Conservation (phyloP, 1,140 invertebrate species). For the Diabrotica virgifera region DNA sequence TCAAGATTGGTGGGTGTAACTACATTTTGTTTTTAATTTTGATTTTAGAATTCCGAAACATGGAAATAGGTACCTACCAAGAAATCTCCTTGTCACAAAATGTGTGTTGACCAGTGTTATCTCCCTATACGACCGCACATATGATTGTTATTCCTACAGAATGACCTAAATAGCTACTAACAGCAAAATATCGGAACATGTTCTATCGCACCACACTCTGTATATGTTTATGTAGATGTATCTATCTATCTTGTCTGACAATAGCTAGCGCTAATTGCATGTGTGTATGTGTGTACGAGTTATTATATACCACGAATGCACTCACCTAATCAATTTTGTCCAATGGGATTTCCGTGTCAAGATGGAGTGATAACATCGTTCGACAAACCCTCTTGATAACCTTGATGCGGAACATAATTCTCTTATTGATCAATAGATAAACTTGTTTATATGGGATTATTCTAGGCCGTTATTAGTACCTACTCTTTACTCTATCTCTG, state of each 20-base stretch:
- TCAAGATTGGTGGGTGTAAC: too few species aligned
- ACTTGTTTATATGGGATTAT: not conserved
- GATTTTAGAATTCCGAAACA: too few species aligned
- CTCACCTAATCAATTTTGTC: constrained; percentile 2
- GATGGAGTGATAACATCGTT: not conserved
- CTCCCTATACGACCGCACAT: too few species aligned
- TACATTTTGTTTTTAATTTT: too few species aligned
- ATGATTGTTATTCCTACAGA: too few species aligned
- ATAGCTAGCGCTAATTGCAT: not conserved
- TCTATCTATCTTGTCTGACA: not conserved
- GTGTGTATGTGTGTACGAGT: not conserved
- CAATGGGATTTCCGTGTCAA: not conserved
- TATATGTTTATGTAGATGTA: not conserved
- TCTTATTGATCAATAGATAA: not conserved
- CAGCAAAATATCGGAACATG: too few species aligned
- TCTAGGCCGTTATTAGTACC: too few species aligned
- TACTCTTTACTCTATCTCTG: too few species aligned
- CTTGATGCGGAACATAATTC: not conserved
- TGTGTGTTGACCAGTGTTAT: too few species aligned
- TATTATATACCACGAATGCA: not conserved
- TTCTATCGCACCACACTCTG: not conserved
- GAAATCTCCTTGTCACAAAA: too few species aligned
- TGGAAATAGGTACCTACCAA: too few species aligned
- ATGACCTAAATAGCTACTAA: too few species aligned
- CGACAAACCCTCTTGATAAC: not conserved